phyloP scores from a whole-genome alignment of 1,140 invertebrate genomes.

The Acromyrmex heyeri region DNA sequence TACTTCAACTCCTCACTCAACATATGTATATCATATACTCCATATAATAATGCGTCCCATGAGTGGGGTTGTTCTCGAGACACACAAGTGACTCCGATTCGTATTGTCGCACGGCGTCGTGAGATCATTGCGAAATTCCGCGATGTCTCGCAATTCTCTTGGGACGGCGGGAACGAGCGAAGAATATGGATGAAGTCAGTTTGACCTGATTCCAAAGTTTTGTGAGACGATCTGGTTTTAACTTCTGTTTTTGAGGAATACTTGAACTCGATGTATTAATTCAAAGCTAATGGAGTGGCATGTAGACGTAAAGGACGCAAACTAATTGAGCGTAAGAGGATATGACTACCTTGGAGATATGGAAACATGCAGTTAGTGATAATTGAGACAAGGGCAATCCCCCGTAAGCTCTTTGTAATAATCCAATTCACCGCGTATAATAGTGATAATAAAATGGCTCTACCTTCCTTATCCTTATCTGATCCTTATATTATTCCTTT shows the following conservation, averaged over 20 bases:
- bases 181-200: conserved; percentile 55
- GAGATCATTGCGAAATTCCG: conserved; percentile 56
- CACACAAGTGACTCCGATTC: conserved; percentile 33
- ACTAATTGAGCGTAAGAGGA: conserved; percentile 12
- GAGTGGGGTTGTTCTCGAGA: conserved; percentile 19
- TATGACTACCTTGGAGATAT: conserved; percentile 9
- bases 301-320: not conserved
- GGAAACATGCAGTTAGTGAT: conserved; percentile 22
- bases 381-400: conserved; percentile 40
- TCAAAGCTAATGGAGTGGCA: conserved; percentile 40
- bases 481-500: conserved; percentile 35
- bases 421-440: conserved; percentile 32
- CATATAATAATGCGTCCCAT: conserved; percentile 16
- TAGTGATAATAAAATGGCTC: conserved; percentile 29
- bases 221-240: conserved; percentile 7
- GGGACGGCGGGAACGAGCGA: conserved; percentile 38
- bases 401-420: conserved; percentile 24
- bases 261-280: conserved; percentile 45
- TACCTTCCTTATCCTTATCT: conserved; percentile 44
- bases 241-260: conserved; percentile 56
- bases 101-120: conserved; percentile 31
- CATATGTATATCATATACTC: not conserved
- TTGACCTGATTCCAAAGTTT: conserved; percentile 56
- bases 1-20: not conserved
- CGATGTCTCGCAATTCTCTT: conserved; percentile 45